These are phyloP conservation scores for Pterobdella sp. DNA, from an alignment of 2,888 invertebrate genomes.

Conservation along the genomic window DNA sequence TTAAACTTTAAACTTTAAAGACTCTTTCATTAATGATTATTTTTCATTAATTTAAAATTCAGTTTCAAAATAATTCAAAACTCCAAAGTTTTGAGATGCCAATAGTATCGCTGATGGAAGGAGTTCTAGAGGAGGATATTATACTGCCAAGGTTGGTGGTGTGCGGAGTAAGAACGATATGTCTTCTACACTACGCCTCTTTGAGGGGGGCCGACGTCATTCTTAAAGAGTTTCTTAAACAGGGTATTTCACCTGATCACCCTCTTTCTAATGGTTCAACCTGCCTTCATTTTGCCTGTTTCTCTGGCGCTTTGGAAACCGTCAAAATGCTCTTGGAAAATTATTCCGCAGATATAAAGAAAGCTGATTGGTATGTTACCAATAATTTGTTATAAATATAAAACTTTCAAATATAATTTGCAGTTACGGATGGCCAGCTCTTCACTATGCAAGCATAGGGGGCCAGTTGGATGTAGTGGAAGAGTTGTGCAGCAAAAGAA, in stretches of 20 bases:
- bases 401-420: neutral
- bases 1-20: no score
- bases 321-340: slow-evolving; percentile 34
- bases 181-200: slow-evolving; percentile 37
- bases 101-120: slow-evolving; percentile 21
- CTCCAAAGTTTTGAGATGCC: slow-evolving; percentile 4
- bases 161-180: slow-evolving; percentile 36
- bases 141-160: slow-evolving; percentile 33
- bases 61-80: no score
- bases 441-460: slow-evolving; percentile 38
- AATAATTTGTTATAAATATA: no score
- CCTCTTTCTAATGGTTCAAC: slow-evolving; percentile 33
- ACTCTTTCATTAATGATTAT: no score
- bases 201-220: slow-evolving; percentile 33
- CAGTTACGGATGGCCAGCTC: slow-evolving; percentile 39
- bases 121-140: slow-evolving; percentile 25
- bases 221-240: slow-evolving; percentile 27
- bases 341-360: slow-evolving; percentile 35
- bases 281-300: slow-evolving; percentile 37
- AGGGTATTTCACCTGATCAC: slow-evolving; percentile 34
- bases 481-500: slow-evolving; percentile 28
- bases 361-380: slow-evolving; percentile 33
- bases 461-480: slow-evolving; percentile 33
- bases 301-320: slow-evolving; percentile 34
- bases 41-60: no score